A percentile compares a stretch with the other conserved stretches of the same genome.
Conservation (phyloP, 2,888 invertebrate genomes). For the Eumacrocentrus americanus region DNA sequence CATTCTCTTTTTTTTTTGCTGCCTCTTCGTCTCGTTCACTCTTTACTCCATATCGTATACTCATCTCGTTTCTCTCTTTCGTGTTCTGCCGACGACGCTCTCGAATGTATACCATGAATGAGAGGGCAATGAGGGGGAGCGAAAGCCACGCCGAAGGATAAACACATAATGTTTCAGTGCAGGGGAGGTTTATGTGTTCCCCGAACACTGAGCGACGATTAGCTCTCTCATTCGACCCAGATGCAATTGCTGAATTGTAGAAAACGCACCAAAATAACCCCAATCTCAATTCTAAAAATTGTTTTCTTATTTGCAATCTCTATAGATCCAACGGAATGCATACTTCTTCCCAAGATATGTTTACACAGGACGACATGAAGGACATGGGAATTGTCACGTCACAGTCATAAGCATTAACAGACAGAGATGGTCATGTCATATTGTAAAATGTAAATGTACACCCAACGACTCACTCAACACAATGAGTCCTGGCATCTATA, state of each 20-base stretch:
- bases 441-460: too few relatives aligned
- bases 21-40: conserved; percentile 4
- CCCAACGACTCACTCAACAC: too few relatives aligned
- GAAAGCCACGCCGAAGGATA: conserved; percentile 46
- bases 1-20: background rate
- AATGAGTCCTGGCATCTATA: too few relatives aligned
- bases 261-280: background rate
- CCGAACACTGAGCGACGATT: conserved; percentile 40
- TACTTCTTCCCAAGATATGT: too few relatives aligned
- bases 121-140: conserved; percentile 14
- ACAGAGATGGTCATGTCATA: too few relatives aligned
- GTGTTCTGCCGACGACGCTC: conserved; percentile 28
- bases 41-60: background rate
- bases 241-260: conserved; percentile 21
- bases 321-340: too few relatives aligned
- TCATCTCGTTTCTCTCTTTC: conserved; percentile 27
- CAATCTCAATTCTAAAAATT: background rate
- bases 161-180: conserved; percentile 50
- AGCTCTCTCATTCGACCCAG: conserved; percentile 20
- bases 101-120: conserved; percentile 32
- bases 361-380: too few relatives aligned
- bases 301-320: too few relatives aligned
- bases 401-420: too few relatives aligned
- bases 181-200: conserved; percentile 52
- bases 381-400: too few relatives aligned